Base-by-base conservation (phyloP, 2,797 vertebrate species). In the Uromys caudimaculatus region DNA sequence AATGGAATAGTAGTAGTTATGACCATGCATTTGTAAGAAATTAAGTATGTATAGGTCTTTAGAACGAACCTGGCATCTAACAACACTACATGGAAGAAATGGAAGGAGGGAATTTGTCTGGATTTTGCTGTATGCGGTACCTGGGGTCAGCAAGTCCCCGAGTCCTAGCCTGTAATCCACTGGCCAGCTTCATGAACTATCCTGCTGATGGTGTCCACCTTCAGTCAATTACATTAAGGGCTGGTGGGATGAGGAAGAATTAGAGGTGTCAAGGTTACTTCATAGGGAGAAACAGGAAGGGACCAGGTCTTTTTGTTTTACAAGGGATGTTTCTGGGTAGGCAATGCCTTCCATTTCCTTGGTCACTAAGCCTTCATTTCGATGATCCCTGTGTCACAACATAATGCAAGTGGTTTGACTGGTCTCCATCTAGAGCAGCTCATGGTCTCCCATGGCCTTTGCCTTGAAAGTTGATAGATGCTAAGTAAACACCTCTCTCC, bases 361-460 rank as follows among this genome's bases (percentile, higher is more conserved):
- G 38, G 35, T 89, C 29, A 5, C 13, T 32, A 29, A 84, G 52
- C 62, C 29, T 73, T 83, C 60, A 3, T 56, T 11, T 92, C 54
- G 29, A 29, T 56, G 56, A 64, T 88, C 32, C 71, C 64, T 73
- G 0, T 56, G 35, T 62, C 50, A 41, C 75, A 3, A n/a, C 75
- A 14, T 75, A 41, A 86, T 73, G 78, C 86, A 69, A 92, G 6
- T 23, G 69, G 41, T 79, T 83, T 88, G 41, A 35, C 78, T 79
- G 19, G 54, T 91, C 8, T 32, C 60, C 44, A 3, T 47, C 79
- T 71, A n/a, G 62, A 94, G 50, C 90, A 64, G n/a, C 71, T 85
- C 56, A 89, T 81, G 12, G 56, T 75, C 73, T 97, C 27, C 38
- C 81, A 44, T 76, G 52, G 75, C 79, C 75, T 93, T 86, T 93